Percentiles rank a stretch among this genome's conserved stretches.
Conservation (phyloP, 2,113 vertebrate species). For the Carassius carassius region DNA sequence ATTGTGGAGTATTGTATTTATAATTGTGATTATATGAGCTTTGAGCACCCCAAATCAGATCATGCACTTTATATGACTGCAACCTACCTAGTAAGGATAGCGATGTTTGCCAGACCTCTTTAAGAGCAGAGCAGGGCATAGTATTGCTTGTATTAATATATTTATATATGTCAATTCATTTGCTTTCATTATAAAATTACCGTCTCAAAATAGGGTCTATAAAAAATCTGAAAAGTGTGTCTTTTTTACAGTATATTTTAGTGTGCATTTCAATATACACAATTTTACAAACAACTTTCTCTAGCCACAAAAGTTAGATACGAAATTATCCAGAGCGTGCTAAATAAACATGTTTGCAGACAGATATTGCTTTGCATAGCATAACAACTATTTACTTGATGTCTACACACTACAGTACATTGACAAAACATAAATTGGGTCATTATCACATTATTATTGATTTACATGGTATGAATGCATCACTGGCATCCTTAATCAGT, state of each 20-base stretch:
- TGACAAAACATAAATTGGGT: too few relatives aligned
- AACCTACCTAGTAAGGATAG: constrained; percentile 12
- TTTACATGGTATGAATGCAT: too few relatives aligned
- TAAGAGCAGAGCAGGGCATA: not conserved
- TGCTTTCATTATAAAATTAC: not conserved
- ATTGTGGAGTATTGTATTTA: not conserved
- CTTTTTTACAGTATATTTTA: not conserved
- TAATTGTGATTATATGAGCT: not conserved
- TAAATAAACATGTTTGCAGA: too few relatives aligned
- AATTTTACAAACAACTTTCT: not conserved
- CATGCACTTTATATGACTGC: not conserved
- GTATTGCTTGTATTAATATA: too few relatives aligned
- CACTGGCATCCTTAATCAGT: too few relatives aligned
- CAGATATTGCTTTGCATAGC: too few relatives aligned
- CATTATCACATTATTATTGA: too few relatives aligned
- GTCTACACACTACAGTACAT: too few relatives aligned
- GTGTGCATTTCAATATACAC: not conserved
- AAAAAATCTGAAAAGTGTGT: not conserved
- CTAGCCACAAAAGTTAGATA: not conserved
- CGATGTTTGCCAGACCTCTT: too few relatives aligned
- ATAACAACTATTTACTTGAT: too few relatives aligned
- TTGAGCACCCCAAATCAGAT: constrained; percentile 24
- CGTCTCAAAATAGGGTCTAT: not conserved
- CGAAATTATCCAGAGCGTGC: not conserved
- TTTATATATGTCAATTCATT: too few relatives aligned